Evolutionary conservation across 1,140 invertebrate genomes (phyloP), one percentile per base, ranked within the genome.

Genomic region (Coelopa frigida): DNA sequence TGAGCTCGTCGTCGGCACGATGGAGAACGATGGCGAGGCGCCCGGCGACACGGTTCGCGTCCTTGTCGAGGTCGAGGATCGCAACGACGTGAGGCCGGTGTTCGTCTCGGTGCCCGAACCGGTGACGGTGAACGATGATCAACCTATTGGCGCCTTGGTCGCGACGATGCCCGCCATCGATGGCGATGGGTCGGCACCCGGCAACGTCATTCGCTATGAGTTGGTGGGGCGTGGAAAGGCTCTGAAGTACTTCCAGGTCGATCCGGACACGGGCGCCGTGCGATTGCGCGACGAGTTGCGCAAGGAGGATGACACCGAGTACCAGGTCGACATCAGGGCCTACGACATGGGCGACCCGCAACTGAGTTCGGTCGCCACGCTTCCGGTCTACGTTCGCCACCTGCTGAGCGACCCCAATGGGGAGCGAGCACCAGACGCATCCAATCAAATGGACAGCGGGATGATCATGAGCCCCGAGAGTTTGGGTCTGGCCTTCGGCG

Each of bases 311-410:
- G 82, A 87, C 58, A 87, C 81, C 18, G 87, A 92, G 71, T 92
- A 89, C 72, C 84, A 87, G 27, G 80, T 94, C 35, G 84, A 89
- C 61, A 81, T 96, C 0, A 78, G 83, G 48, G 90, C 87, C 0
- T 89, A 87, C 59, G 91, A 96, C 63, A 76, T 89, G 50, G 88
- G 87, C 0, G 85, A 89, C 26, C 91, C 91, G 0, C 81, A 84
- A 53, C 72, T 93, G 42, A 85, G 82, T 5, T 86, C 85, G 1
- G 81, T 87, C 3, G 81, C 82, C 2, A 87, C 83, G 1, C 76
- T 93, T 0, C 85, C 83, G 2, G 78, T 94, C 1, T 89, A 81
- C 54, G 85, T 94, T 6, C 81, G 87, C 42, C 87, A 92, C 57
- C 82, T 91, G 0, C 62, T 74, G 3, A 70, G 71, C 6, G 74